Base-by-base conservation (phyloP, 2,888 invertebrate species). In the Caradrina clavipalpis region DNA sequence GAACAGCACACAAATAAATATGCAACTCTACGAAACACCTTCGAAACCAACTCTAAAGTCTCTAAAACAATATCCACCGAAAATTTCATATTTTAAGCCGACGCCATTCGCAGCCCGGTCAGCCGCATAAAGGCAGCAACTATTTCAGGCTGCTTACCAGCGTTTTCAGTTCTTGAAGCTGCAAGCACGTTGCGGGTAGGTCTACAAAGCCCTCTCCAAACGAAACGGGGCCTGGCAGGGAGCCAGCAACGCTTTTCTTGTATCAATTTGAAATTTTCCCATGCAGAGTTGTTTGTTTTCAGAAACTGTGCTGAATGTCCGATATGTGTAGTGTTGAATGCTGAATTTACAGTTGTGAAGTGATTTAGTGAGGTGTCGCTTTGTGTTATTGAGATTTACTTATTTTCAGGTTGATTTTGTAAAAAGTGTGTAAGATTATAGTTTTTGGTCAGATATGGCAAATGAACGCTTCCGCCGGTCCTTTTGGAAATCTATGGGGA, bases 231-330 rank as follows among this genome's bases (percentile, higher is more conserved):
- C 66, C 87, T 92, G 92, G 92, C 91, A 70, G 45, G 5, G 45
- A 55, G 91, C 92, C 92, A 92, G 85, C 71, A 68, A 77, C 69
- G 76, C 81, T 84, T 82, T 80, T 81, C 80, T 86, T 86, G 86
- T 90, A 87, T 89, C 89, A 90, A 89, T 90, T 90, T 89, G 88
- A 86, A 88, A 89, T 86, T 86, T 82, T 80, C 73, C 74, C 82
- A 78, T 80, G 73, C 75, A 72, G 54, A 73, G 72, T 74, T 76
- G 80, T 83, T 83, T 83, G 82, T 83, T 82, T 82, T 82, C 64
- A 70, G 51, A 51, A 73, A 80, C 58, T 74, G 49, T 21, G 79
- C 85, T 72, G 76, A 77, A 74, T 53, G 67, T 39, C 21, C 57
- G 61, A 60, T 80, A 62, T 69, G 59, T 66, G 49, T 39, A 47